These are phyloP conservation scores for Scaeva pyrastri DNA, from an alignment of 2,888 invertebrate genomes.

Conservation along the genomic window DNA sequence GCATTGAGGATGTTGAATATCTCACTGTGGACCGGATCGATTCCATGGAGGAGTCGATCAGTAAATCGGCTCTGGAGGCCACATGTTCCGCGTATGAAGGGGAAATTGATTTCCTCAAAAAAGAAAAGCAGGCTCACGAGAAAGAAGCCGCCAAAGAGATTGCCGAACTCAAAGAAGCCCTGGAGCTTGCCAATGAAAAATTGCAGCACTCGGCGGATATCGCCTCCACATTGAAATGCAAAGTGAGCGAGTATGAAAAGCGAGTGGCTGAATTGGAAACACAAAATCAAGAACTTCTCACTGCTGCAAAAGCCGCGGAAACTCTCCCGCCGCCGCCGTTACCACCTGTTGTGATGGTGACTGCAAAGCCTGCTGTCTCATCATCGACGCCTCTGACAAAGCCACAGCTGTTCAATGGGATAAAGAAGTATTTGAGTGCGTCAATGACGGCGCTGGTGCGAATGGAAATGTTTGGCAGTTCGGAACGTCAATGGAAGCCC, in stretches of 20 bases:
- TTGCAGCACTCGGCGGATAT: background rate
- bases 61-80: constrained; percentile 9
- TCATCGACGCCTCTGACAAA: constrained; percentile 77
- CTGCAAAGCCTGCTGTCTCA: background rate
- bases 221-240: background rate
- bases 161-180: constrained; percentile 16
- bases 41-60: background rate
- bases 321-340: background rate
- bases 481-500: constrained; percentile 81
- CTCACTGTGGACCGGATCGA: background rate
- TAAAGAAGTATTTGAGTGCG: constrained; percentile 82
- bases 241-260: constrained; percentile 5
- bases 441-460: constrained; percentile 82
- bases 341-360: background rate
- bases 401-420: constrained; percentile 81
- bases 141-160: constrained; percentile 7
- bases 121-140: constrained; percentile 16
- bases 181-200: constrained; percentile 15
- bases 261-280: constrained; percentile 13
- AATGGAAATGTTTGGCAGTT: constrained; percentile 83
- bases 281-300: constrained; percentile 2
- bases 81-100: constrained; percentile 10
- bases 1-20: constrained; percentile 26
- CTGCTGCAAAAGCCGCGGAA: background rate
- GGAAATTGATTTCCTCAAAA: constrained; percentile 7